Evolutionary conservation across 2,797 vertebrate species (phyloP).

Genomic region (Labroides dimidiatus): DNA sequence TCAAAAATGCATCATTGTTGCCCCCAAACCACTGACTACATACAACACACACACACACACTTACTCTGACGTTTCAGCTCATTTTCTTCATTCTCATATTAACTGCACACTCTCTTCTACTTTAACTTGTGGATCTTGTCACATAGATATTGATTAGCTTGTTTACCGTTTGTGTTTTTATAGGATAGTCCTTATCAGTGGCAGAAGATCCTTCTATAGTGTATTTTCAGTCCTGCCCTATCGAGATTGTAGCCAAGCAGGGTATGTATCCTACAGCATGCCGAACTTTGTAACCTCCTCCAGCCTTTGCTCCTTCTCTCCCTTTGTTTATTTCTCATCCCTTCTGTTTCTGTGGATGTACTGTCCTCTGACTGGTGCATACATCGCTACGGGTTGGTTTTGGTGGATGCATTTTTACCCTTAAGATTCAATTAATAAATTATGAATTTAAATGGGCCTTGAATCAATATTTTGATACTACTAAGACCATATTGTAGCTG

Average conservation of each 20-base stretch:
- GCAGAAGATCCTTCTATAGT: slow-evolving; percentile 99
- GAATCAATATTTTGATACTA: not conserved
- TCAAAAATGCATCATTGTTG: slow-evolving; percentile 57
- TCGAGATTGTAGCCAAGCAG: slow-evolving; percentile 96
- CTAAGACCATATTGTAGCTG: slow-evolving; percentile 10
- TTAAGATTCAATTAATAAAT: slow-evolving; percentile 15
- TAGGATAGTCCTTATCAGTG: slow-evolving; percentile 99
- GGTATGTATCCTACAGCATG: slow-evolving; percentile 95
- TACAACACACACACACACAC: slow-evolving; percentile 13
- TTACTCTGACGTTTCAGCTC: slow-evolving; percentile 37
- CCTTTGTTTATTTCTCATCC: slow-evolving; percentile 57
- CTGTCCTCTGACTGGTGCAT: slow-evolving; percentile 57
- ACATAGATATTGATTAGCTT: slow-evolving; percentile 80
- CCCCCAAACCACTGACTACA: slow-evolving; percentile 56
- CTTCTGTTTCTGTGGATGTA: slow-evolving; percentile 63
- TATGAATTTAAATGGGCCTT: slow-evolving; percentile 34
- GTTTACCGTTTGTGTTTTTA: slow-evolving; percentile 89
- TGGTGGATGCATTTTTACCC: slow-evolving; percentile 71
- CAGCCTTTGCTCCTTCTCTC: slow-evolving; percentile 69
- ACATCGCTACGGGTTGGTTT: slow-evolving; percentile 59
- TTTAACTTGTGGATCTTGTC: slow-evolving; percentile 62
- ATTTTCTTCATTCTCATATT: slow-evolving; percentile 55
- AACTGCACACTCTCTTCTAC: slow-evolving; percentile 64
- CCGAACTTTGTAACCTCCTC: slow-evolving; percentile 67
- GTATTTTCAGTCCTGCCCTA: slow-evolving; percentile 99